Evolutionary conservation across 2,797 vertebrate species (phyloP), one percentile per base, ranked within the genome.

Genomic region (Bovichtus variegatus): DNA sequence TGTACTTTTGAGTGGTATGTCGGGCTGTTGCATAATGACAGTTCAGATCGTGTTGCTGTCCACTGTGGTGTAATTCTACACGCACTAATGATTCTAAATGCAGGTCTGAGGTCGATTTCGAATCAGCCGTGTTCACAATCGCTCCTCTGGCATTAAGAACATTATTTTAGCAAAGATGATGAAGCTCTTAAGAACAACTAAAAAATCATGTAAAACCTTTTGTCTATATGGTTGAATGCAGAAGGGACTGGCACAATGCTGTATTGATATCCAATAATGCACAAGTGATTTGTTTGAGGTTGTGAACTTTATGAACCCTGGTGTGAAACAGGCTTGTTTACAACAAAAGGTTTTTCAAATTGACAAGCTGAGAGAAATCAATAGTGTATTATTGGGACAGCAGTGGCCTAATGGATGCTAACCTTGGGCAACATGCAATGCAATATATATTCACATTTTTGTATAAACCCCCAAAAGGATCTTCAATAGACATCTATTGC

Each of bases 21-120:
- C 58, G 75, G 51, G 19, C 43, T 60, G 40, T 82, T 84, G 79
- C 83, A 71, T 83, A 84, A 89, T 76, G 67, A 76, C 69, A 38
- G 51, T 18, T 64, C 58, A 63, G 85, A 83, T 86, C 67, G 60
- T 50, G 78, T 87, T 83, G 76, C 76, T 77, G 88, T 86, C 65
- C 62, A 41, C 23, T 2, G 1, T 23, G 73, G 57, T 82, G 87
- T 87, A 84, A 87, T 87, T 70, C 63, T 71, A 83, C 66, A 82
- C 65, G 3, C 59, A 18, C 77, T 78, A 78, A 81, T 84, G 82
- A 81, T 62, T 83, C 75, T 57, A 43, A 10, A 60, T 71, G 67
- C 47, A 60, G 60, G 31, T 34, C 64, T 1, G 36, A 83, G 70
- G 72, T 59, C 2, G 6, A 46, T 71, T 63, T 66, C 68, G 68